A percentile compares a stretch with the other conserved stretches of the same genome.
Conservation (phyloP, 2,797 vertebrate species). For the Platyrinchus mystaceus region DNA sequence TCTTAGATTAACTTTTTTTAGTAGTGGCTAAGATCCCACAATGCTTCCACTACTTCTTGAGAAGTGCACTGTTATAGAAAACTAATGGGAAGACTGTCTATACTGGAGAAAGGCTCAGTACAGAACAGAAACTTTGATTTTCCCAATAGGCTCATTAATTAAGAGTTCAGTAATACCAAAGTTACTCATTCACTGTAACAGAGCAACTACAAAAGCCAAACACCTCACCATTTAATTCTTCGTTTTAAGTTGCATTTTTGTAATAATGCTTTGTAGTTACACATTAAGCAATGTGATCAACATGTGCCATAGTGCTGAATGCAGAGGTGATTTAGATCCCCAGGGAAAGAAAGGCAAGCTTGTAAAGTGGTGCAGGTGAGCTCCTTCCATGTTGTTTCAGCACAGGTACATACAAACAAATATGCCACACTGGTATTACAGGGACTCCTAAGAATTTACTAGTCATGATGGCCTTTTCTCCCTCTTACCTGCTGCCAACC, state of each 20-base stretch:
- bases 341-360: background rate
- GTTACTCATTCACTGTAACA: background rate
- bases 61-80: background rate
- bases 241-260: background rate
- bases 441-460: background rate
- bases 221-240: background rate
- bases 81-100: background rate
- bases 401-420: background rate
- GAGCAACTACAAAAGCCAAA: background rate
- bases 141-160: background rate
- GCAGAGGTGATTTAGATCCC: background rate
- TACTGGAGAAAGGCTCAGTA: background rate
- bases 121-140: background rate
- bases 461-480: background rate
- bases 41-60: background rate
- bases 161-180: background rate
- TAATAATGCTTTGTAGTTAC: background rate
- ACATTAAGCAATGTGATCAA: background rate
- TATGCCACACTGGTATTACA: background rate
- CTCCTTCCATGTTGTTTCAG: background rate
- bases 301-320: background rate
- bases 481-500: fast-evolving
- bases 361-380: background rate
- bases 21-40: background rate
- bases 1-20: background rate